Evolutionary conservation across 2,888 invertebrate species (phyloP).

Genomic region (Koerneria pararmatus): DNA sequence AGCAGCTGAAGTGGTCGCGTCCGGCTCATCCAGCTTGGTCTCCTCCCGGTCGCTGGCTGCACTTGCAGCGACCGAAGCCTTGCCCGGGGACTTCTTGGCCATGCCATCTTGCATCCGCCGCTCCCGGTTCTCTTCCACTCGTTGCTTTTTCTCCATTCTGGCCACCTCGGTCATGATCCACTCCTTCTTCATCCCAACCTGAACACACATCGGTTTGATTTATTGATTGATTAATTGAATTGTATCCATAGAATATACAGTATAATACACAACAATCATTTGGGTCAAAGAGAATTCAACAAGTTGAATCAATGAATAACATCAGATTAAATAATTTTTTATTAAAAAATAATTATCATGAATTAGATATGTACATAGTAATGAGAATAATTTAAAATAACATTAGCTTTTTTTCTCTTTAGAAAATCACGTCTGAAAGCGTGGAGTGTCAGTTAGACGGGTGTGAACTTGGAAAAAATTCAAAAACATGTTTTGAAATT

Average conservation of each 20-base stretch:
- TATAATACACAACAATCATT: slow-evolving; percentile 12
- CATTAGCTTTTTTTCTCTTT: too few species aligned
- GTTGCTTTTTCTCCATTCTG: slow-evolving; percentile 52
- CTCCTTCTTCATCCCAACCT: slow-evolving; percentile 57
- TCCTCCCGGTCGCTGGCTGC: neutral
- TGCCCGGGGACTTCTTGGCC: slow-evolving; percentile 19
- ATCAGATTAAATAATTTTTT: too few species aligned
- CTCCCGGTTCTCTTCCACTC: slow-evolving; percentile 56
- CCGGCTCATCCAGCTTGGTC: slow-evolving; percentile 4
- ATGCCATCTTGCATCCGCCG: slow-evolving; percentile 31
- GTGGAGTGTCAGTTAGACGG: neutral
- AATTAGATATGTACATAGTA: too few species aligned
- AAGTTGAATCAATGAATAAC: too few species aligned
- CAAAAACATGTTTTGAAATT: neutral
- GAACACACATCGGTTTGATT: neutral
- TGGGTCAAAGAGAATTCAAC: too few species aligned
- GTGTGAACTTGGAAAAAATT: neutral
- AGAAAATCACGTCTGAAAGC: neutral
- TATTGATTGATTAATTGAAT: neutral
- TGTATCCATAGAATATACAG: neutral
- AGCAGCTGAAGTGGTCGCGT: neutral
- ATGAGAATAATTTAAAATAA: too few species aligned
- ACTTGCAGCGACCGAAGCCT: neutral
- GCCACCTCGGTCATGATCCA: slow-evolving; percentile 59
- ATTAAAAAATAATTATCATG: too few species aligned